These are phyloP conservation scores for Otolemur garnettii DNA, from an alignment of 2,113 vertebrate genomes.

Conservation along the genomic window DNA sequence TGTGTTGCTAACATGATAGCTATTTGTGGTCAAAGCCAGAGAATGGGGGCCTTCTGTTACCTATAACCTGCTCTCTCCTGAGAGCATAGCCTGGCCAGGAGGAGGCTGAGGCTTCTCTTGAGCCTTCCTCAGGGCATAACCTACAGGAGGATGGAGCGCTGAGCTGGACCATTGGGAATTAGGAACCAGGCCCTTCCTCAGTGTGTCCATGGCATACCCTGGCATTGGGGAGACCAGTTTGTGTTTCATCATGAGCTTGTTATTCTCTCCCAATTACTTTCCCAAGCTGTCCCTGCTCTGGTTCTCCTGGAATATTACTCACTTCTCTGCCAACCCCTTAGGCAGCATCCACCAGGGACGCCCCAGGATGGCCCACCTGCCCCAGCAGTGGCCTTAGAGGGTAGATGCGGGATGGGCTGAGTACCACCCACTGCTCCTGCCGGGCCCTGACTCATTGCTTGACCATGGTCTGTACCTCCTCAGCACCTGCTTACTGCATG, in stretches of 20 bases:
- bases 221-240: neutral
- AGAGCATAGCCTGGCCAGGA: neutral
- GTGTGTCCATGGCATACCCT: neutral
- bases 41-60: neutral
- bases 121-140: neutral
- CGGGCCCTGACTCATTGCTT: neutral
- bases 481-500: neutral
- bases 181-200: neutral
- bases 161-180: neutral
- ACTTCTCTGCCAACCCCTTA: neutral
- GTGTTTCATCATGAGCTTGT: neutral
- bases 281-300: neutral
- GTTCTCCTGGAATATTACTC: neutral
- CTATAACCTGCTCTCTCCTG: accelerated
- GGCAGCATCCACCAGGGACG: neutral
- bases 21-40: neutral
- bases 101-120: neutral
- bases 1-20: accelerated
- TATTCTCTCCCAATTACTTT: neutral
- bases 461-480: neutral
- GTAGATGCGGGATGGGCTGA: neutral
- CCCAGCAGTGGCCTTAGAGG: neutral
- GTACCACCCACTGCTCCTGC: neutral
- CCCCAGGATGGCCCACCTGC: too few relatives aligned
- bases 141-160: neutral